These are phyloP conservation scores for Etia nguti DNA, from an alignment of 2,113 vertebrate species.

Conservation along the genomic window DNA sequence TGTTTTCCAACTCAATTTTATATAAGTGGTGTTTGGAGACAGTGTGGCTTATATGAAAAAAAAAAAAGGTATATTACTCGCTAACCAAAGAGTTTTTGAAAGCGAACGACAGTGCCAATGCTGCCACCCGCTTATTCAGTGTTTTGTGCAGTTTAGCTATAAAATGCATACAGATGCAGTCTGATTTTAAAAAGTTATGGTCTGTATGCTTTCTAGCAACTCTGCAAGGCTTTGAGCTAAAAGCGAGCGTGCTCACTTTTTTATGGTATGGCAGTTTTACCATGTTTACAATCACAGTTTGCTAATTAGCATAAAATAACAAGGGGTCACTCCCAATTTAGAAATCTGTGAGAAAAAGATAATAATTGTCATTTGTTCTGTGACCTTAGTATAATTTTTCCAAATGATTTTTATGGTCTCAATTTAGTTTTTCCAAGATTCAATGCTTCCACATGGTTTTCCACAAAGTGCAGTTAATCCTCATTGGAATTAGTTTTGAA, in stretches of 20 bases:
- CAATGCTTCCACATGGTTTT: not conserved
- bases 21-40: slow-evolving; percentile 22
- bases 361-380: not conserved
- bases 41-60: slow-evolving; percentile 21
- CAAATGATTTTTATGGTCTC: not conserved
- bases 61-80: slow-evolving; percentile 12
- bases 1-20: slow-evolving; percentile 24
- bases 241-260: not conserved
- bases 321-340: not conserved
- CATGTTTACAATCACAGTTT: not conserved
- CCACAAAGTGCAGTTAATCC: not conserved
- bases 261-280: not conserved
- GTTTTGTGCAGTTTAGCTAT: not conserved
- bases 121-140: slow-evolving; percentile 31
- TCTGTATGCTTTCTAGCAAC: not conserved
- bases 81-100: not conserved
- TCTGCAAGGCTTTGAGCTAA: not conserved
- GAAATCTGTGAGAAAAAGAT: not conserved
- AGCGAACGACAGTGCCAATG: not conserved
- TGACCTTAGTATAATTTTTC: not conserved
- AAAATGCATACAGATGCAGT: not conserved
- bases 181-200: not conserved
- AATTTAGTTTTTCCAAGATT: not conserved
- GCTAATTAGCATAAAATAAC: not conserved
- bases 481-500: not conserved